These are phyloP conservation scores for Hylaea fasciaria DNA, from an alignment of 2,888 invertebrate genomes.

Conservation along the genomic window DNA sequence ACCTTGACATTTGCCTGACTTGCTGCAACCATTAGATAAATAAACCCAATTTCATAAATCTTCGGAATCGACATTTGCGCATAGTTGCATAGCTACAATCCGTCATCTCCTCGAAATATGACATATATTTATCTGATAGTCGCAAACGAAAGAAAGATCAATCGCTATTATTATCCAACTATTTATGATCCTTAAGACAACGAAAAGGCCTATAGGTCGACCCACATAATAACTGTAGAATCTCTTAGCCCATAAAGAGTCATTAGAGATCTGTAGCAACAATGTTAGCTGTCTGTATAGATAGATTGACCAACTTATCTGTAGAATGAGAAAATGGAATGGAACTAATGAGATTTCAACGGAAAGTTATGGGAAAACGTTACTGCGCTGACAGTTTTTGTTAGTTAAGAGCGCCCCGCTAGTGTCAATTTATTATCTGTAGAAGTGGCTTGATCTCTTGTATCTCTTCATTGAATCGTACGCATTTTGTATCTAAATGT, in stretches of 20 bases:
- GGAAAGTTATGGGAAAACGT: too few relatives aligned
- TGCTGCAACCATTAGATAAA: constrained; percentile 27
- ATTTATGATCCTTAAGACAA: too few relatives aligned
- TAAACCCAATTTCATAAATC: constrained; percentile 9
- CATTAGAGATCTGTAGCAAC: too few relatives aligned
- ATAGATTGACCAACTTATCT: too few relatives aligned
- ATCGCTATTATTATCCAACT: background rate
- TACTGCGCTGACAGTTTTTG: background rate
- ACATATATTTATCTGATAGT: constrained; percentile 10
- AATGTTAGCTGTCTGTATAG: too few relatives aligned
- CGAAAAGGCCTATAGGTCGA: too few relatives aligned
- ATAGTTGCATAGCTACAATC: constrained; percentile 12
- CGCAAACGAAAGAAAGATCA: constrained; percentile 14
- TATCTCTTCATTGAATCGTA: background rate
- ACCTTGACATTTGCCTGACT: constrained; percentile 41
- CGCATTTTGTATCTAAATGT: background rate
- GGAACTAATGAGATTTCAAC: too few relatives aligned
- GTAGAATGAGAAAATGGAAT: too few relatives aligned
- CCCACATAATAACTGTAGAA: too few relatives aligned
- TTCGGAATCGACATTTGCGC: background rate
- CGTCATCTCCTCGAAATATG: constrained; percentile 13
- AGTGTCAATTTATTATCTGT: background rate
- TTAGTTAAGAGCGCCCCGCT: background rate
- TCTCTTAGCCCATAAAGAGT: too few relatives aligned
- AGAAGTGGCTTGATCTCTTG: too few relatives aligned